These are phyloP conservation scores for Agriotes lineatus DNA, from an alignment of 2,888 invertebrate genomes.

Conservation along the genomic window DNA sequence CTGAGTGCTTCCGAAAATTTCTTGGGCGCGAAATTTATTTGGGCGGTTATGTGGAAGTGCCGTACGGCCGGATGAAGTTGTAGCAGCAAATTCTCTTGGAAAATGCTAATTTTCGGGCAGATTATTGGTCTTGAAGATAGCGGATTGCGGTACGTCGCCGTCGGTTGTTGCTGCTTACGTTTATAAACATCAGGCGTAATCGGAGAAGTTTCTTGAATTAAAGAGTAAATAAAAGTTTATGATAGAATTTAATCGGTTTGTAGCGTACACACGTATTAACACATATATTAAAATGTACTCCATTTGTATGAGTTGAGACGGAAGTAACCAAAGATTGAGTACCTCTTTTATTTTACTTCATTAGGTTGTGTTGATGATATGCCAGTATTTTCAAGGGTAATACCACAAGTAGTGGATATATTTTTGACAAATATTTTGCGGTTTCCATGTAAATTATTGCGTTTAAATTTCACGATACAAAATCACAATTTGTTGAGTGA, in stretches of 20 bases:
- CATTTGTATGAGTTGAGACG: too few species aligned
- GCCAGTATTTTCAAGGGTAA: too few species aligned
- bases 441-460: too few species aligned
- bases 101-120: conserved; percentile 14
- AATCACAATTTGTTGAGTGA: too few species aligned
- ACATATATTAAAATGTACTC: too few species aligned
- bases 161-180: conserved; percentile 1
- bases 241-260: conserved; percentile 5
- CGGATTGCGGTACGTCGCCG: conserved; percentile 23
- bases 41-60: not conserved
- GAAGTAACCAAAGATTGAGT: too few species aligned
- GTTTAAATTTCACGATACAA: too few species aligned
- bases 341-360: too few species aligned
- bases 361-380: too few species aligned
- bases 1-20: conserved; percentile 16
- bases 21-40: conserved; percentile 15
- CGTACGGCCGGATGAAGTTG: conserved; percentile 6
- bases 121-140: conserved; percentile 21
- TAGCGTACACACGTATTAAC: not conserved
- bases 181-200: conserved; percentile 21
- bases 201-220: conserved; percentile 10
- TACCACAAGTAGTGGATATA: too few species aligned
- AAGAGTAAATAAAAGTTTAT: conserved; percentile 16
- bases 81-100: conserved; percentile 11
- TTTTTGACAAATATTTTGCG: too few species aligned